phyloP scores from a whole-genome alignment of 2,888 invertebrate species.

The Parnassius mnemosyne region DNA sequence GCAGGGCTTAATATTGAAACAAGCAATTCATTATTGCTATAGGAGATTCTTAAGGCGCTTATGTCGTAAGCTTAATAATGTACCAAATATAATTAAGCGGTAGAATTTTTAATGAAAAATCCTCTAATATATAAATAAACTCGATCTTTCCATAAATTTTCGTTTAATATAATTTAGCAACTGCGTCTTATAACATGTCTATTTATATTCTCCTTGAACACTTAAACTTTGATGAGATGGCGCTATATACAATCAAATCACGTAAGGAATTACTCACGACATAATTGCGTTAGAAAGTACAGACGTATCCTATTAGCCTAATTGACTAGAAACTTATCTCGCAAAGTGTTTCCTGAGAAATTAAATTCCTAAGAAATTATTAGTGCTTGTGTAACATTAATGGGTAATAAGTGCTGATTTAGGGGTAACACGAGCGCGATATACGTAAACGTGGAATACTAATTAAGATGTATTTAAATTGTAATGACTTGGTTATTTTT shows the following conservation, averaged over 20 bases:
- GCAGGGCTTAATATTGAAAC: too few relatives aligned
- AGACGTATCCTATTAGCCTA: conserved; percentile 19
- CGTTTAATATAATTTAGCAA: too few relatives aligned
- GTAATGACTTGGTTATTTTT: too few relatives aligned
- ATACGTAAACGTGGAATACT: conserved; percentile 4
- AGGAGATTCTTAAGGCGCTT: too few relatives aligned
- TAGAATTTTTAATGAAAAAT: too few relatives aligned
- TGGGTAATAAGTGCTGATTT: conserved; percentile 20
- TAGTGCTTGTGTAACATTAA: conserved; percentile 20
- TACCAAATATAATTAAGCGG: too few relatives aligned
- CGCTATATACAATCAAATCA: conserved; percentile 17
- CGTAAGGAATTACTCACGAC: conserved; percentile 21
- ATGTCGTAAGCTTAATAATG: too few relatives aligned
- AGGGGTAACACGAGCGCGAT: conserved; percentile 8
- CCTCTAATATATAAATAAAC: too few relatives aligned
- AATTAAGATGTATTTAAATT: not conserved
- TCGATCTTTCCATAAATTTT: too few relatives aligned
- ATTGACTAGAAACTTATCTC: conserved; percentile 20
- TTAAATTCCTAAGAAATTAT: conserved; percentile 20
- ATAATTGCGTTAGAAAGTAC: conserved; percentile 22
- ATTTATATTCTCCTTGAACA: too few relatives aligned
- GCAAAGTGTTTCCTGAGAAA: conserved; percentile 21
- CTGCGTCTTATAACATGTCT: too few relatives aligned
- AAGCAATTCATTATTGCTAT: too few relatives aligned
- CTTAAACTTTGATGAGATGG: not conserved